Evolutionary conservation across 2,113 vertebrate species (phyloP).

Genomic region (Opisthocomus hoazin): DNA sequence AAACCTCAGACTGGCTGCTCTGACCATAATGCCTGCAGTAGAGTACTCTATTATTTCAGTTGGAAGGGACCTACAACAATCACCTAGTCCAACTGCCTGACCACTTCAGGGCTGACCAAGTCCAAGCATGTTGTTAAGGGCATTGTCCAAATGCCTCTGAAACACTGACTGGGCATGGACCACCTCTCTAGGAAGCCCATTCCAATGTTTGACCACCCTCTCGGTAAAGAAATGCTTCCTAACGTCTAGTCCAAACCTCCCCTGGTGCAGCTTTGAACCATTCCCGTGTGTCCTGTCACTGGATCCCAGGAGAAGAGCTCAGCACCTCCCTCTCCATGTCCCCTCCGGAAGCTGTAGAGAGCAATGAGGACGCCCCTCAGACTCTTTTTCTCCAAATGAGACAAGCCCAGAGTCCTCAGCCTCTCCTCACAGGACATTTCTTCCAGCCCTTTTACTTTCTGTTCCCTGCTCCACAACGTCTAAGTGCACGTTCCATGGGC

Average conservation of each 20-base stretch:
- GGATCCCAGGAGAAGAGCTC: too few species aligned
- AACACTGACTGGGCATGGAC: background rate
- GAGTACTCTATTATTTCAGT: background rate
- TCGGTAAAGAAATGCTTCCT: background rate
- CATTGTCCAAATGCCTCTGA: background rate
- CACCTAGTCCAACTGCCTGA: background rate
- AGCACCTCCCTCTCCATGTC: too few species aligned
- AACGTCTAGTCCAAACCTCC: background rate
- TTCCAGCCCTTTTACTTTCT: background rate
- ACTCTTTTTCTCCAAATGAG: too few species aligned
- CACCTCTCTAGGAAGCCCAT: background rate
- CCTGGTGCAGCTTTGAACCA: too few species aligned
- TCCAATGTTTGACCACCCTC: background rate
- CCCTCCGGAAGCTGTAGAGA: too few species aligned
- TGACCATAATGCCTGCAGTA: background rate
- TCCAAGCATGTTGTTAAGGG: background rate
- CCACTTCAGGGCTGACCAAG: background rate
- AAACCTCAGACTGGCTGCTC: background rate
- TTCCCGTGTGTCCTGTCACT: too few species aligned
- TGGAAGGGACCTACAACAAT: background rate
- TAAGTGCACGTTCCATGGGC: rapidly evolving
- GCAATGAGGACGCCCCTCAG: too few species aligned
- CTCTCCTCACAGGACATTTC: too few species aligned
- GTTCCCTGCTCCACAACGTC: background rate
- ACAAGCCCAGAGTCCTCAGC: too few species aligned